These are phyloP conservation scores for Leptoteleia sp. DNA, from an alignment of 1,140 invertebrate species.

Conservation along the genomic window DNA sequence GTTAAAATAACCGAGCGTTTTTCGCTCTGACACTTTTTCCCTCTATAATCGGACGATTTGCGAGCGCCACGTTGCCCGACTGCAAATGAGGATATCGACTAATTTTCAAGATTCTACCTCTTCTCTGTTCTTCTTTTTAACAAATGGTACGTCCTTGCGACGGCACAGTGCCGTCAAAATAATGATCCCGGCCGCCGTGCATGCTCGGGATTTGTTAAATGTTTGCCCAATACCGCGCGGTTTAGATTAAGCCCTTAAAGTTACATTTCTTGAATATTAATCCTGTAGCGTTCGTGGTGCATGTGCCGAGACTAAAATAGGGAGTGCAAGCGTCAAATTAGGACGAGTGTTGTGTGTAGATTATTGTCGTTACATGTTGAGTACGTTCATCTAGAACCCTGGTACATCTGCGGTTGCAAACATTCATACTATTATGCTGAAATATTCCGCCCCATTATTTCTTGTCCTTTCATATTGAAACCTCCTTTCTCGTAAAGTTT, in stretches of 20 bases:
- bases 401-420: constrained; percentile 15
- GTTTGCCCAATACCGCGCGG: constrained; percentile 53
- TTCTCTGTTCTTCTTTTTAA: too few species aligned
- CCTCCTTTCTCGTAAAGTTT: too few species aligned
- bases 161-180: constrained; percentile 31
- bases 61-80: background rate
- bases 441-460: background rate
- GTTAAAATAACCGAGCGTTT: constrained; percentile 38
- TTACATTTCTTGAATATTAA: constrained; percentile 62
- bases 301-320: constrained; percentile 51
- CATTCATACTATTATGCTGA: constrained; percentile 1
- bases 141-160: constrained; percentile 19
- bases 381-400: constrained; percentile 33
- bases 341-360: constrained; percentile 29
- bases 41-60: constrained; percentile 4
- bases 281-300: constrained; percentile 41
- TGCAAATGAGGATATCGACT: constrained; percentile 23
- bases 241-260: constrained; percentile 49
- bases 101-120: constrained; percentile 31
- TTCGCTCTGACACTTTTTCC: constrained; percentile 37
- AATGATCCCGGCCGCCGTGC: constrained; percentile 32
- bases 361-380: constrained; percentile 45
- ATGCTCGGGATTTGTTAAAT: constrained; percentile 53
- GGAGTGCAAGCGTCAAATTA: constrained; percentile 47
- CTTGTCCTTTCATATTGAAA: too few species aligned